These are phyloP conservation scores for Eurypyga helias DNA, from an alignment of 2,113 vertebrate genomes.

Conservation along the genomic window DNA sequence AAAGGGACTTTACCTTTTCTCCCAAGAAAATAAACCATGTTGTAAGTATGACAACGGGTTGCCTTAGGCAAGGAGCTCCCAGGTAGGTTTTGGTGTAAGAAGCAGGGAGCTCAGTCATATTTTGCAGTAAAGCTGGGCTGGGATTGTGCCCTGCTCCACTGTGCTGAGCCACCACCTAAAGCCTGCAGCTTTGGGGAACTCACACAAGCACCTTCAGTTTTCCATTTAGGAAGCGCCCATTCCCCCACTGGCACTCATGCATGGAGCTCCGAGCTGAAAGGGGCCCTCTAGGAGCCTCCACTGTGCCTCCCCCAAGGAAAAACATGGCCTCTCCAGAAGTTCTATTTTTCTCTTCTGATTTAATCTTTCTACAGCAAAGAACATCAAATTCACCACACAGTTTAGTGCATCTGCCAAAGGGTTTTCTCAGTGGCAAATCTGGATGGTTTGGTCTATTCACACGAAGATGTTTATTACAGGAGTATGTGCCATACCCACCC, in stretches of 20 bases:
- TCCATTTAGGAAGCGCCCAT: accelerated
- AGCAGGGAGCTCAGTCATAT: accelerated
- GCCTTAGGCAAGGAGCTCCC: neutral
- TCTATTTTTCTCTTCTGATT: neutral
- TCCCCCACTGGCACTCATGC: accelerated
- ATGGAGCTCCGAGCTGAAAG: accelerated
- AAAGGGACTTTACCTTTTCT: neutral
- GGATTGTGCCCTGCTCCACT: neutral
- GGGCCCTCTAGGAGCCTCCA: neutral
- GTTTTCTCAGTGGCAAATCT: neutral
- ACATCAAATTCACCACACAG: neutral
- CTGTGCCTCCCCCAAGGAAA: too few relatives aligned
- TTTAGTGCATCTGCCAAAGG: neutral
- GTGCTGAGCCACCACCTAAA: neutral
- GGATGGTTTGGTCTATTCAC: neutral
- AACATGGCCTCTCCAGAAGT: neutral
- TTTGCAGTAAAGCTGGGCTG: neutral
- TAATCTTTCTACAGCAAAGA: neutral
- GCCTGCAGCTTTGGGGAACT: neutral
- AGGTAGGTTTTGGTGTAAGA: neutral
- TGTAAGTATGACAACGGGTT: neutral
- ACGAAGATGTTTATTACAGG: neutral
- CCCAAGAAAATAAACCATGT: neutral
- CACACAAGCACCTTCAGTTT: neutral
- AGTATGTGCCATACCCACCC: accelerated